Conservation (phyloP, 1,140 invertebrate species). For the Drosophila sturtevanti region DNA sequence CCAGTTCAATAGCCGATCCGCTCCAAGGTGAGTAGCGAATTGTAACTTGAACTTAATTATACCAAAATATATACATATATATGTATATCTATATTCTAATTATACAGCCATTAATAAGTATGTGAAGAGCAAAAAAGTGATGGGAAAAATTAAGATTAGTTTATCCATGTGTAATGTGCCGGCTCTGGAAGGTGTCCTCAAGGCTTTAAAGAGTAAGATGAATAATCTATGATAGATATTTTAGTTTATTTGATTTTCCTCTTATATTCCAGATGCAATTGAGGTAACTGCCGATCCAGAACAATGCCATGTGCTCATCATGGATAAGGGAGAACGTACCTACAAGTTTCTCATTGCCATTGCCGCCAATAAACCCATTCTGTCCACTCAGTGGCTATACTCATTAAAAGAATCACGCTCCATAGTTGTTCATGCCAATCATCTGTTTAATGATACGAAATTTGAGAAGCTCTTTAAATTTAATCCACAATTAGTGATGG, state of each 20-base stretch:
- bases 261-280: slow-evolving; percentile 29
- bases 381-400: slow-evolving; percentile 44
- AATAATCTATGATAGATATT: too few relatives aligned
- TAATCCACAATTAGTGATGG: slow-evolving; percentile 32
- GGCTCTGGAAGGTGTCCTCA: slow-evolving; percentile 22
- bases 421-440: slow-evolving; percentile 28
- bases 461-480: slow-evolving; percentile 45
- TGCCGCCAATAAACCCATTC: slow-evolving; percentile 51
- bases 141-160: slow-evolving; percentile 47
- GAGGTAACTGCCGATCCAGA: slow-evolving; percentile 48
- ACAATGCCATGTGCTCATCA: slow-evolving; percentile 49
- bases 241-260: too few relatives aligned
- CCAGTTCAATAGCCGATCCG: not conserved
- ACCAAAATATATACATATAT: not conserved
- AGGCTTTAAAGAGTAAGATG: slow-evolving; percentile 35
- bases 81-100: not conserved
- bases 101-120: slow-evolving; percentile 44
- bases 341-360: slow-evolving; percentile 56
- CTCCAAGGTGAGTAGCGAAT: slow-evolving; percentile 26
- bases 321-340: slow-evolving; percentile 65
- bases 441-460: slow-evolving; percentile 47
- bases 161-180: slow-evolving; percentile 48
- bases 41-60: not conserved
- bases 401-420: slow-evolving; percentile 18
- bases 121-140: slow-evolving; percentile 31